A percentile compares a stretch with the other conserved stretches of the same genome.
phyloP scores from a whole-genome alignment of 2,888 invertebrate genomes.

The Operophtera brumata region DNA sequence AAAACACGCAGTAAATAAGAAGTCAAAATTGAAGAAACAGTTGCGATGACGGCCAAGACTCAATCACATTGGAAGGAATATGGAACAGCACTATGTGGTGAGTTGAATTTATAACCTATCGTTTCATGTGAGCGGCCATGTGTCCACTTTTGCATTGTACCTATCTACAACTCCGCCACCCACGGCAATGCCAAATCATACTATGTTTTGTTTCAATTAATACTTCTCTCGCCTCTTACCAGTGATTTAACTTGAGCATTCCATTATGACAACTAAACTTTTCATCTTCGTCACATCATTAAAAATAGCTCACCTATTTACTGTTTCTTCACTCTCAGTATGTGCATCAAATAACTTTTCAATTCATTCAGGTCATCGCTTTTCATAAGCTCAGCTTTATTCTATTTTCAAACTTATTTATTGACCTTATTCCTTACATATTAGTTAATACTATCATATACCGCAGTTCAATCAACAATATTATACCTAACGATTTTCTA shows the following conservation, averaged over 20 bases:
- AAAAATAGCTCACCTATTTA: conserved; percentile 26
- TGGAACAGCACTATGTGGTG: conserved; percentile 79
- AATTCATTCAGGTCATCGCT: background rate
- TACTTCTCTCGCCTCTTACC: background rate
- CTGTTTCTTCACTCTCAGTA: conserved; percentile 9
- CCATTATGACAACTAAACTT: conserved; percentile 5
- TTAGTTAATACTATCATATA: background rate
- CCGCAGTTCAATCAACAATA: too few species aligned
- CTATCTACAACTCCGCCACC: conserved; percentile 16
- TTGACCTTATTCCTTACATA: background rate
- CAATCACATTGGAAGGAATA: conserved; percentile 81
- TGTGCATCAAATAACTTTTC: background rate
- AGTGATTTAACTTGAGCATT: background rate
- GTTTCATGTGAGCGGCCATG: conserved; percentile 51
- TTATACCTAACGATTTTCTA: background rate
- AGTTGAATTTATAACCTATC: conserved; percentile 73
- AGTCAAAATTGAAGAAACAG: conserved; percentile 55
- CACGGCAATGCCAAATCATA: conserved; percentile 10
- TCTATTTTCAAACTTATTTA: background rate
- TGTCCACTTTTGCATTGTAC: conserved; percentile 44
- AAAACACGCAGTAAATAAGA: conserved; percentile 66
- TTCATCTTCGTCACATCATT: conserved; percentile 27
- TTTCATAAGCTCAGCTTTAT: background rate
- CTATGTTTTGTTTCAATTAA: conserved; percentile 6
- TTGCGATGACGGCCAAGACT: conserved; percentile 76